Percentiles rank a stretch among this genome's conserved stretches.
phyloP scores from a whole-genome alignment of 2,888 invertebrate genomes.

The Apamea crenata region DNA sequence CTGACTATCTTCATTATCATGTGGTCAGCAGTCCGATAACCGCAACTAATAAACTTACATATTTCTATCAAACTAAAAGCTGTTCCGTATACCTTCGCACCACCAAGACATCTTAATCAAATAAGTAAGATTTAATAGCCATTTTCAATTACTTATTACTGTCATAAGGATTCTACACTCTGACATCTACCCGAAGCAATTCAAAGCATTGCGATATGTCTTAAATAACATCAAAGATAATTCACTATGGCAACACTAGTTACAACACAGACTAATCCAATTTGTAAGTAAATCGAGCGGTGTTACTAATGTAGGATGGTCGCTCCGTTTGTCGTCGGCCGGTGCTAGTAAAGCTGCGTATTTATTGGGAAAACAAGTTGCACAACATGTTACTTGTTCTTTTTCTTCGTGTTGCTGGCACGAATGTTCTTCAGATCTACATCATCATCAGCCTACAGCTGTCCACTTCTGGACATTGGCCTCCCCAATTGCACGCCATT shows the following conservation, averaged over 20 bases:
- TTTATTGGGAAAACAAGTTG: neutral
- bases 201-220: conserved; percentile 1
- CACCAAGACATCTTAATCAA: neutral
- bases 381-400: too few species aligned
- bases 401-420: too few species aligned
- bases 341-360: neutral
- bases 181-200: neutral
- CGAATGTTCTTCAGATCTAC: too few species aligned
- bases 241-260: conserved; percentile 14
- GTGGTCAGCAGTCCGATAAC: too few species aligned
- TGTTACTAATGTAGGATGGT: conserved; percentile 16
- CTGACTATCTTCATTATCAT: too few species aligned
- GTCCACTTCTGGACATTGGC: too few species aligned
- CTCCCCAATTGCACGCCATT: too few species aligned
- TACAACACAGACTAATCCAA: conserved; percentile 46
- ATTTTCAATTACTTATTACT: neutral
- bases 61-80: neutral
- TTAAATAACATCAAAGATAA: conserved; percentile 3
- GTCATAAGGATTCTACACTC: neutral
- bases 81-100: neutral
- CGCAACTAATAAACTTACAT: neutral
- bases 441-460: too few species aligned
- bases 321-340: neutral
- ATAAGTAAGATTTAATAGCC: neutral
- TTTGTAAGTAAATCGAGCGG: conserved; percentile 55